phyloP scores from a whole-genome alignment of 1,140 invertebrate species.

The Sitobion miscanthi region DNA sequence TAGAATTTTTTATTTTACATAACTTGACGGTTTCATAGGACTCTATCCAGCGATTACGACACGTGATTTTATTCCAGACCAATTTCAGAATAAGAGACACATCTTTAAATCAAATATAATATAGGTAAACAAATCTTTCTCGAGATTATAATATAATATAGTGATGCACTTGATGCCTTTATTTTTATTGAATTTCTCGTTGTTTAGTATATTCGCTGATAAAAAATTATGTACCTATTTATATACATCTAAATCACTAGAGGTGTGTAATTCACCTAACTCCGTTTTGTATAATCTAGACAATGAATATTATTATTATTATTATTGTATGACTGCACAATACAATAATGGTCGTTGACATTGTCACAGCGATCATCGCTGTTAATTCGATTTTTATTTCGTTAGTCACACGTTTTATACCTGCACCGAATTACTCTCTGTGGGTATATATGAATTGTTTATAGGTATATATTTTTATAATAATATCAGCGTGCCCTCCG shows the following conservation, averaged over 20 bases:
- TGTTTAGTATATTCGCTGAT: neutral
- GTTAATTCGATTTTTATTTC: conserved; percentile 51
- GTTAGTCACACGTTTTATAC: conserved; percentile 39
- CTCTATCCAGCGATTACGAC: no score
- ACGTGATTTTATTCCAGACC: no score
- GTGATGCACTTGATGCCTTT: neutral
- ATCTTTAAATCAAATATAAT: no score
- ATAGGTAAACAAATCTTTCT: neutral
- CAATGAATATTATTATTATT: neutral
- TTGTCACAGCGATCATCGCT: conserved; percentile 43
- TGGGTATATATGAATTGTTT: neutral
- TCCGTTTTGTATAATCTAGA: neutral
- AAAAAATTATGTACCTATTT: neutral
- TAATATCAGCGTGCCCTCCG: neutral
- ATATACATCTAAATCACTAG: neutral
- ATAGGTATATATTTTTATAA: neutral
- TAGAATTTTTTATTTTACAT: no score
- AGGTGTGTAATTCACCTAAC: neutral
- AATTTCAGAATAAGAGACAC: no score
- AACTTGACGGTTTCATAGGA: no score
- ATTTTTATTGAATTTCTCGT: neutral
- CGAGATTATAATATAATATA: neutral
- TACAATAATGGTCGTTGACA: conserved; percentile 32
- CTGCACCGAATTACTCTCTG: conserved; percentile 11
- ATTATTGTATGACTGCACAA: neutral